Evolutionary conservation across 2,797 vertebrate genomes (phyloP).

Genomic region (Enteromius treurensis): DNA sequence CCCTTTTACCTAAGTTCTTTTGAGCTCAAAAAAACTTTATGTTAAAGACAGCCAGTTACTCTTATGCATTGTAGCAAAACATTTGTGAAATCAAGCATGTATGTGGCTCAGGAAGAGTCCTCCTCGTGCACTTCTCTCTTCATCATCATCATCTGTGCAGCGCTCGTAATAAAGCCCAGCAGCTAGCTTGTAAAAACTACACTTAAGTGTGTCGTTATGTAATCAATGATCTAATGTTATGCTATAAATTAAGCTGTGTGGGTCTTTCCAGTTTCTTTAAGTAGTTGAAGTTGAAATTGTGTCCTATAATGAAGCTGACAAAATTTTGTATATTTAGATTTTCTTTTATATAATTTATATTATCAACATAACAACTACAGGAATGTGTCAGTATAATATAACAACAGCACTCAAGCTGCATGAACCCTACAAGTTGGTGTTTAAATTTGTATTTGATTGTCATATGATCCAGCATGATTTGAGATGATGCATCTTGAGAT

Average conservation of each 20-base stretch:
- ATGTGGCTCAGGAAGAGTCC: background rate
- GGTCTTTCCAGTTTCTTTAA: background rate
- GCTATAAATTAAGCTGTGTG: background rate
- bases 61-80: background rate
- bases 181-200: constrained; percentile 6
- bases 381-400: background rate
- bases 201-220: constrained; percentile 42
- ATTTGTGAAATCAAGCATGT: constrained; percentile 7
- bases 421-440: background rate
- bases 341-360: background rate
- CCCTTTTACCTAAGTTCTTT: background rate
- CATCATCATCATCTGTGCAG: constrained; percentile 18
- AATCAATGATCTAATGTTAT: constrained; percentile 45
- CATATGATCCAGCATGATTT: background rate
- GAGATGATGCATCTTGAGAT: background rate
- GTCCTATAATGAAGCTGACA: background rate
- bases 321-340: background rate
- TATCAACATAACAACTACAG: background rate
- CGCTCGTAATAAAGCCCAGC: background rate
- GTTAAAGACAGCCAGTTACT: too few relatives aligned
- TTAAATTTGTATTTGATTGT: background rate
- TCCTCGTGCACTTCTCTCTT: constrained; percentile 52
- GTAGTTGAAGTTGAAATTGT: background rate
- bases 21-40: background rate
- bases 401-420: background rate